A percentile compares a stretch with the other conserved stretches of the same genome.
phyloP scores from a whole-genome alignment of 2,888 invertebrate species.

The Sinopyrophorus schimmeli region DNA sequence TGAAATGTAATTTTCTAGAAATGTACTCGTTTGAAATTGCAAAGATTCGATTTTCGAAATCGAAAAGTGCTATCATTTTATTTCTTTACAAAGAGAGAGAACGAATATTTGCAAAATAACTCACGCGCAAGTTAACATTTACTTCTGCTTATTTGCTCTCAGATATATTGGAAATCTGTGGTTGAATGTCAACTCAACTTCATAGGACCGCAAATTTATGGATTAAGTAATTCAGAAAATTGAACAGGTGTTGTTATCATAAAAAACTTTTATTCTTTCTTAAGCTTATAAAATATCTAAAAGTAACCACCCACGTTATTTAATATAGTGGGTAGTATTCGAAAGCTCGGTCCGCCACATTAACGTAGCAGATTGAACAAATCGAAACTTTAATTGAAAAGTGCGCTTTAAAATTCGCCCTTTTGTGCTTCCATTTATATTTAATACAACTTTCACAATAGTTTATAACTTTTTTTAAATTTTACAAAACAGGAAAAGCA shows the following conservation, averaged over 20 bases:
- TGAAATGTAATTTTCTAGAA: background rate
- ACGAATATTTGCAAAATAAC: constrained; percentile 10
- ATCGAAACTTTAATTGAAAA: no score
- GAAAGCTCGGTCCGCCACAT: no score
- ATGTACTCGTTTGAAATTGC: background rate
- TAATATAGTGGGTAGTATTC: no score
- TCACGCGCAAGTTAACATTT: constrained; percentile 13
- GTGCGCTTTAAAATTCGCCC: no score
- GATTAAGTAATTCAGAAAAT: constrained; percentile 1
- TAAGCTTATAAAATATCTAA: no score
- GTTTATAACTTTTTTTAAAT: no score
- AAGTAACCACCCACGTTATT: no score
- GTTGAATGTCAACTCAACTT: constrained; percentile 20
- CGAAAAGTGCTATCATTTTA: constrained; percentile 8
- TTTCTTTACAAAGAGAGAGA: constrained; percentile 3
- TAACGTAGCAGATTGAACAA: no score
- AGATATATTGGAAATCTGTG: constrained; percentile 20
- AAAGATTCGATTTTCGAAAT: background rate
- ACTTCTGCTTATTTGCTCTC: constrained; percentile 15
- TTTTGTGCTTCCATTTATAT: no score
- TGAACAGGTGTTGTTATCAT: background rate
- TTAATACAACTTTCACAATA: no score
- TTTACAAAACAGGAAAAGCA: no score
- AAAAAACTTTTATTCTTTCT: background rate
- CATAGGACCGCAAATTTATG: constrained; percentile 3